Evolutionary conservation across 1,140 invertebrate species (phyloP), one percentile per base, ranked within the genome.

Genomic region (Proctacanthus coquilletti): DNA sequence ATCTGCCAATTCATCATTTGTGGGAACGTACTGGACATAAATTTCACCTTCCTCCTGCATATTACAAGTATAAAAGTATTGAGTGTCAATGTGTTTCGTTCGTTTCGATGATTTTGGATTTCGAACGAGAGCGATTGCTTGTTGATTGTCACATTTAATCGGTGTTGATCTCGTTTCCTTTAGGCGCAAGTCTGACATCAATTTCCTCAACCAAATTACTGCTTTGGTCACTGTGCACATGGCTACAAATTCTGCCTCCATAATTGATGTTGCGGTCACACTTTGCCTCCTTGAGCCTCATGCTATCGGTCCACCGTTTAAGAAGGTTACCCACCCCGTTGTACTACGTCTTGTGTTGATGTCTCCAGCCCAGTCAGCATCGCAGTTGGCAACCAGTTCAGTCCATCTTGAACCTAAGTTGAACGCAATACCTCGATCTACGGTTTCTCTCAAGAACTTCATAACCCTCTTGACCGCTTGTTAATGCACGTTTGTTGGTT

Each of bases 1-100:
- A 14, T 33, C 31, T 6, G 31, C 31, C 31, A 29, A 21, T 18
- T 38, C 14, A 6, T 38, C 20, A 15, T 15, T 11, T 13, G 27
- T 39, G 5, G 18, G 30, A 25, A 25, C 23, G n/a, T 25, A 25
- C 23, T 25, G 23, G 6, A 25, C 23, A 25, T 25, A 6, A 8
- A 25, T n/a, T 25, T 25, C 23, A n/a, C 6, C 23, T n/a, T 25
- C n/a, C n/a, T 25, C n/a, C 23, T 25, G 23, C 23, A 25, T 25
- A 23, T 38, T 13, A 19, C 25, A 14, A 5, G 32, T 31, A 32
- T 52, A 60, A 44, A 56, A 52, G 36, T 53, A 48, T 34, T 45
- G 41, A 1, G 60, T 42, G 34, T 61, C 56, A 34, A 63, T 61
- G 39, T 62, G 58, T 36, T 63, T 63, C 0, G 51, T 55, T 25